A percentile compares a stretch with the other conserved stretches of the same genome.
These are phyloP conservation scores for Hypselothyrea guttata DNA, from an alignment of 2,888 invertebrate genomes.

Conservation along the genomic window DNA sequence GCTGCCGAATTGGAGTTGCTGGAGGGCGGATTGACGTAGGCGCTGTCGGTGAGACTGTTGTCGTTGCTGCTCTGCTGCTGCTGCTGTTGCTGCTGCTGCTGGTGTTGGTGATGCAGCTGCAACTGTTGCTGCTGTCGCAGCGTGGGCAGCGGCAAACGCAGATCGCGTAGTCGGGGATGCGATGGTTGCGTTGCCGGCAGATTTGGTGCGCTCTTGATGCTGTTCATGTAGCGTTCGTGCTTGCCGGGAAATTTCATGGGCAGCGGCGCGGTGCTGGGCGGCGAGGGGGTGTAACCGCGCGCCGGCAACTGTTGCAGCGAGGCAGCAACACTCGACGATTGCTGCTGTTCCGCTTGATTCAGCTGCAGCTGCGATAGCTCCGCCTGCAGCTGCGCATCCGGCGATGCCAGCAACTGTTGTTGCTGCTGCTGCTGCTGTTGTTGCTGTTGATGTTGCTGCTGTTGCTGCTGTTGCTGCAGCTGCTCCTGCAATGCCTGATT, in stretches of 20 bases:
- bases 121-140: conserved; percentile 83
- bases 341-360: conserved; percentile 9
- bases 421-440: conserved; percentile 39
- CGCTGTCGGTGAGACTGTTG: conserved; percentile 80
- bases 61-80: conserved; percentile 73
- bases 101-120: conserved; percentile 38
- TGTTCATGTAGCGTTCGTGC: conserved; percentile 87
- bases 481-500: conserved; percentile 81
- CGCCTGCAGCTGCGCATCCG: conserved; percentile 74
- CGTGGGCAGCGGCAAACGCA: conserved; percentile 88
- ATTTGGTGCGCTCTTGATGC: conserved; percentile 91
- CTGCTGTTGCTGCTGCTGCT: conserved; percentile 80
- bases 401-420: conserved; percentile 37
- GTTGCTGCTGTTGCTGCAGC: conserved; percentile 32
- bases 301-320: conserved; percentile 84
- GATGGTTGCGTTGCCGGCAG: conserved; percentile 87
- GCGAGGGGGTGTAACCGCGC: conserved; percentile 90
- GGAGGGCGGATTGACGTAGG: conserved; percentile 80
- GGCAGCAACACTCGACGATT: conserved; percentile 31
- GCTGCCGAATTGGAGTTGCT: conserved; percentile 59
- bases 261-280: conserved; percentile 92
- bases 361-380: conserved; percentile 82
- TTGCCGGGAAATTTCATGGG: conserved; percentile 90
- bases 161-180: conserved; percentile 88
- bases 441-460: too few relatives aligned